A percentile compares a stretch with the other conserved stretches of the same genome.
Evolutionary conservation across 2,113 vertebrate genomes (phyloP).

Genomic region (Myodes glareolus): DNA sequence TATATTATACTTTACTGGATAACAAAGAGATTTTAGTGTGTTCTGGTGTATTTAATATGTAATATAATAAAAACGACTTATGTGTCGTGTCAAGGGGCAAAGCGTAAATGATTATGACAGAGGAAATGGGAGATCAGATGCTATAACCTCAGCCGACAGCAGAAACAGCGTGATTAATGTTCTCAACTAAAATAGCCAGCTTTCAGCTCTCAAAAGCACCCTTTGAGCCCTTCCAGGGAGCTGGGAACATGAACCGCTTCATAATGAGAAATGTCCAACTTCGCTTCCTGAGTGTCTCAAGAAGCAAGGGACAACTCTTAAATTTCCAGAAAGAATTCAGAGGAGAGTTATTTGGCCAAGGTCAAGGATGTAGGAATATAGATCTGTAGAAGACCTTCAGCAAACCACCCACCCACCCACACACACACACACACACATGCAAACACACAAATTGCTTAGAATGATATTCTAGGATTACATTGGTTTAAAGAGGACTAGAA

Average conservation of each 20-base stretch:
- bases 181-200: constrained; percentile 70
- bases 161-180: constrained; percentile 72
- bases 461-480: not conserved
- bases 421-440: not conserved
- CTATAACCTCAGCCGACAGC: constrained; percentile 65
- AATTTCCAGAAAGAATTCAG: constrained; percentile 39
- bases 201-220: constrained; percentile 53
- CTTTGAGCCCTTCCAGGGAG: constrained; percentile 58
- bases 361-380: not conserved
- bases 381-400: not conserved
- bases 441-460: not conserved
- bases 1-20: constrained; percentile 49
- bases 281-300: constrained; percentile 39
- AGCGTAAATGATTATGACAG: constrained; percentile 77
- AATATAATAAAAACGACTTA: constrained; percentile 77
- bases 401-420: too few relatives aligned
- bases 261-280: constrained; percentile 66
- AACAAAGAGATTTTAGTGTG: constrained; percentile 64
- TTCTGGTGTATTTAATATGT: constrained; percentile 71
- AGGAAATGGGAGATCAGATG: constrained; percentile 75
- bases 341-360: constrained; percentile 38
- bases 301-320: constrained; percentile 37
- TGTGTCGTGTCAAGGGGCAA: constrained; percentile 66
- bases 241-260: constrained; percentile 58
- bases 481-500: constrained; percentile 44